A percentile compares a stretch with the other conserved stretches of the same genome.
phyloP scores from a whole-genome alignment of 92 coral and sea anemone species.

The Virgularia gustaviana region DNA sequence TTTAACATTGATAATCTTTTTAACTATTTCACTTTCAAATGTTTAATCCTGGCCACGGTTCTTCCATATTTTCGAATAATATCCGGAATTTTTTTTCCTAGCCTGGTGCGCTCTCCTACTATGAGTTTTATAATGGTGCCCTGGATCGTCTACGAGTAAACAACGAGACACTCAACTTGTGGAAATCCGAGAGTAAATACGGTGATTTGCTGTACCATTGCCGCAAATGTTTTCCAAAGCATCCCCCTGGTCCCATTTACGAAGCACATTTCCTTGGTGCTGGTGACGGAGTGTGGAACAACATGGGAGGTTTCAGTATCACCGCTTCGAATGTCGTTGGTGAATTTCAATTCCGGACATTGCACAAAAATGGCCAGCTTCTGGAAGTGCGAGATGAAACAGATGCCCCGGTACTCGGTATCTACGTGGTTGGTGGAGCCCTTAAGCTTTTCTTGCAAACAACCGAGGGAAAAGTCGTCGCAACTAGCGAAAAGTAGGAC shows the following conservation, averaged over 20 bases:
- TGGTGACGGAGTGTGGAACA: constrained; percentile 60
- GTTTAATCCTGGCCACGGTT: too few relatives aligned
- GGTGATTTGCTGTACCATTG: constrained; percentile 43
- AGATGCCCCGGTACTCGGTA: constrained; percentile 26
- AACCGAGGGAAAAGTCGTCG: too few relatives aligned
- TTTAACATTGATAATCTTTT: too few relatives aligned
- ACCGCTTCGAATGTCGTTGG: constrained; percentile 30
- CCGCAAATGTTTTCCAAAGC: constrained; percentile 27
- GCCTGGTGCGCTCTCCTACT: constrained; percentile 6
- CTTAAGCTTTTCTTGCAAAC: constrained; percentile 43
- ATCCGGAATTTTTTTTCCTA: neutral
- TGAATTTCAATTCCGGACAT: constrained; percentile 62
- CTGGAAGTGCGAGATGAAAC: constrained; percentile 53
- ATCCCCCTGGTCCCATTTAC: constrained; percentile 49
- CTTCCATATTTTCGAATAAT: too few relatives aligned
- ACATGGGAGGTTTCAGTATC: constrained; percentile 52
- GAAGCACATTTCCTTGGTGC: constrained; percentile 61
- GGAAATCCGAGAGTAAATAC: constrained; percentile 40
- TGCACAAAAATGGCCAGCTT: constrained; percentile 52
- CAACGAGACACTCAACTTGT: constrained; percentile 46
- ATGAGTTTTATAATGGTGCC: constrained; percentile 52
- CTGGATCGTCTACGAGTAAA: constrained; percentile 52
- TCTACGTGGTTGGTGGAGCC: constrained; percentile 45
- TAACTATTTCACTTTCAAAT: too few relatives aligned
- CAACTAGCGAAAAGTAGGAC: too few relatives aligned